Evolutionary conservation across 2,113 vertebrate genomes (phyloP).

Genomic region (Dicaeum eximium): DNA sequence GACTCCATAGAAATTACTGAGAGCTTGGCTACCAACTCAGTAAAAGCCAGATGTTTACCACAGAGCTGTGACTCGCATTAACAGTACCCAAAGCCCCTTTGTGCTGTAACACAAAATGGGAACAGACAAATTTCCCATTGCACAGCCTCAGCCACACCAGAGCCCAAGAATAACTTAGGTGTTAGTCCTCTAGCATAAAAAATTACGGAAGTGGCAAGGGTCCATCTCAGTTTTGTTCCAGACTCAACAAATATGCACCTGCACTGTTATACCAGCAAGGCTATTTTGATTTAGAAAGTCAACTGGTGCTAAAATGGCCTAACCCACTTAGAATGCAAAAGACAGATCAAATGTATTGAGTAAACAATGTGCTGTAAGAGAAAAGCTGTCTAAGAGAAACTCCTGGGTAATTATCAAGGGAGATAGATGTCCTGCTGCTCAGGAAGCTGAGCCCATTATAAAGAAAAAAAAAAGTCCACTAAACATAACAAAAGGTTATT

Average conservation of each 20-base stretch:
- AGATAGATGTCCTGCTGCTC: constrained; percentile 15
- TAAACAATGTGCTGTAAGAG: neutral
- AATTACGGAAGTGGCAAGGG: neutral
- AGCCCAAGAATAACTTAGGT: neutral
- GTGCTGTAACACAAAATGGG: neutral
- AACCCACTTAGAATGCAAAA: neutral
- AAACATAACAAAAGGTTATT: neutral
- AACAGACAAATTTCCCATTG: neutral
- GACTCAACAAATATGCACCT: neutral
- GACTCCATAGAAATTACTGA: neutral
- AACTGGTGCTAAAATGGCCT: neutral
- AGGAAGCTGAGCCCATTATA: constrained; percentile 52
- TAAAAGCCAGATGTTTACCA: neutral
- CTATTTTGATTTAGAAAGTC: neutral
- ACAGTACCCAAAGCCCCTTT: neutral
- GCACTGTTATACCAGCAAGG: neutral
- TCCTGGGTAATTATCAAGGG: constrained; percentile 33
- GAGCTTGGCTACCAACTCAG: neutral
- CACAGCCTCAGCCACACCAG: neutral
- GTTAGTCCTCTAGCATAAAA: neutral
- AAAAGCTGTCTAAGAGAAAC: constrained; percentile 1
- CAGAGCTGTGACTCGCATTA: neutral
- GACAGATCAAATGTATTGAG: neutral
- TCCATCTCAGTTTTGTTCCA: neutral
- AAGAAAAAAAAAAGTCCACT: neutral